Evolutionary conservation across 1,140 invertebrate genomes (phyloP).

Genomic region (Drosophila rufa): DNA sequence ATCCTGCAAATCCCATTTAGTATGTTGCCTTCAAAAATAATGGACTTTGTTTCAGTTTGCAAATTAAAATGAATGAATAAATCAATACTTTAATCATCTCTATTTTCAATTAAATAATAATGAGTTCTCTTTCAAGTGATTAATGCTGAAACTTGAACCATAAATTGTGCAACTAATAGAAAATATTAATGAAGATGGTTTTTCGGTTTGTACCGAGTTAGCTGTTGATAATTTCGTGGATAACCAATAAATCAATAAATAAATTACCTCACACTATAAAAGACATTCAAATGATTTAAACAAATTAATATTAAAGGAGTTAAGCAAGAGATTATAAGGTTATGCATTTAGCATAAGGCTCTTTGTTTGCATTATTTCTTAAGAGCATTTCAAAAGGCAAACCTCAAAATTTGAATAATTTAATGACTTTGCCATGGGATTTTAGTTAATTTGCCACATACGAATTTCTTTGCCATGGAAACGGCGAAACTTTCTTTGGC

Average conservation of each 20-base stretch:
- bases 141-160: neutral
- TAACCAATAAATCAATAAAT: neutral
- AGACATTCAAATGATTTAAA: neutral
- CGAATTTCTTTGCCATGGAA: neutral
- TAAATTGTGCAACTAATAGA: neutral
- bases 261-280: neutral
- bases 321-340: too few species aligned
- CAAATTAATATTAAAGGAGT: too few species aligned
- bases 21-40: neutral
- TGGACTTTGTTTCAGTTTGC: neutral
- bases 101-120: slow-evolving; percentile 2
- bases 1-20: neutral
- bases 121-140: neutral
- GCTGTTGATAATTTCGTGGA: neutral
- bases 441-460: neutral
- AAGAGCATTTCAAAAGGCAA: neutral
- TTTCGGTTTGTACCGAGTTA: neutral
- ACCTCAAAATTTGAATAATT: neutral
- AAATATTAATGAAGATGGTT: neutral
- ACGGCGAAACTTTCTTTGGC: slow-evolving; percentile 7
- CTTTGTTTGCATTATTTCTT: neutral
- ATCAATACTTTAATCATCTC: neutral
- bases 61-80: slow-evolving; percentile 1
- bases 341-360: too few species aligned
- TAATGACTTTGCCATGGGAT: neutral